A percentile compares a stretch with the other conserved stretches of the same genome.
Evolutionary conservation across 2,888 invertebrate genomes (phyloP).

Genomic region (Agrotis exclamationis): DNA sequence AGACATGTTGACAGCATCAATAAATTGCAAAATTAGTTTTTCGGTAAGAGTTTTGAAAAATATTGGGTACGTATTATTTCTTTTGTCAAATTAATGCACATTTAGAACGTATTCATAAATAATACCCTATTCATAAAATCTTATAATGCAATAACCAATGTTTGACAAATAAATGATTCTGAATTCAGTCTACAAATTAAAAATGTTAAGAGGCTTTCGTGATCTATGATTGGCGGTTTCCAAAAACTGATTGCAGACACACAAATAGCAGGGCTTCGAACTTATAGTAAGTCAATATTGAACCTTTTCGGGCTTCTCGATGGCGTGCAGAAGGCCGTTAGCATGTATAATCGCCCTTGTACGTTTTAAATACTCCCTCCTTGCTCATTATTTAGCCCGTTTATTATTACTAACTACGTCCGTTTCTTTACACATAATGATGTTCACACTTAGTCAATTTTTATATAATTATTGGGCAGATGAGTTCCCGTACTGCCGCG

Average conservation of each 20-base stretch:
- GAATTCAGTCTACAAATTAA: conserved; percentile 36
- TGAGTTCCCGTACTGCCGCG: conserved; percentile 11
- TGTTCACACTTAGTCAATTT: conserved; percentile 62
- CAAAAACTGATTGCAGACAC: conserved; percentile 60
- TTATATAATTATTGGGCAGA: conserved; percentile 36
- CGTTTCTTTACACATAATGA: conserved; percentile 57
- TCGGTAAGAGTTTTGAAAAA: too few relatives aligned
- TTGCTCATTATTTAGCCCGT: conserved; percentile 79
- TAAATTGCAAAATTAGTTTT: too few relatives aligned
- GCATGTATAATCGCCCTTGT: conserved; percentile 80
- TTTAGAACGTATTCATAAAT: too few relatives aligned
- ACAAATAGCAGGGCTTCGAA: conserved; percentile 54
- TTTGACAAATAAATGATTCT: too few relatives aligned
- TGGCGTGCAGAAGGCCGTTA: conserved; percentile 78
- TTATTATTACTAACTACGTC: conserved; percentile 68
- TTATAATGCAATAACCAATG: too few relatives aligned
- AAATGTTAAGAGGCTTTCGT: conserved; percentile 31
- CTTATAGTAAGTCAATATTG: conserved; percentile 63
- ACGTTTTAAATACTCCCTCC: conserved; percentile 79
- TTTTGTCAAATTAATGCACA: too few relatives aligned
- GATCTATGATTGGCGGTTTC: conserved; percentile 55
- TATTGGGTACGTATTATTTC: too few relatives aligned
- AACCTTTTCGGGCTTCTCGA: conserved; percentile 68
- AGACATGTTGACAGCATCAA: too few relatives aligned
- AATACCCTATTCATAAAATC: too few relatives aligned